These are phyloP conservation scores for Xiphorhynchus erythropygius DNA, from an alignment of 2,797 vertebrate genomes.

Conservation along the genomic window DNA sequence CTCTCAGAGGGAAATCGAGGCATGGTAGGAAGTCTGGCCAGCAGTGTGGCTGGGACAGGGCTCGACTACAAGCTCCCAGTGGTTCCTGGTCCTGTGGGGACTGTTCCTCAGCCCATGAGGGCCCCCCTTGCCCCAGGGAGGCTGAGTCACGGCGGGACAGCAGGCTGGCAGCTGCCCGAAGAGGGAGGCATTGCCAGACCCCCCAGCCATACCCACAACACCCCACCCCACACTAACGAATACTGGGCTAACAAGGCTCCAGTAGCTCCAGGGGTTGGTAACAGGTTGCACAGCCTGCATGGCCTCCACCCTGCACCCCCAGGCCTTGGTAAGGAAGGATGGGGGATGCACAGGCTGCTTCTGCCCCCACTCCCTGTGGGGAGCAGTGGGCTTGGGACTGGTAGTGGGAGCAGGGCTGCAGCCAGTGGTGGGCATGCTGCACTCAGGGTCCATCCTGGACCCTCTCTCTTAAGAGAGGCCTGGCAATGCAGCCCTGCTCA, in stretches of 20 bases:
- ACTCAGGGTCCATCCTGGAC: fast-evolving
- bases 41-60: not conserved
- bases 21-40: fast-evolving
- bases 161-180: not conserved
- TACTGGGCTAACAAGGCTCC: not conserved
- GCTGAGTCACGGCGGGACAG: not conserved
- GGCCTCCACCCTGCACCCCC: not conserved
- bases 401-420: not conserved
- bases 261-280: constrained; percentile 26
- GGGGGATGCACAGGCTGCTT: not conserved
- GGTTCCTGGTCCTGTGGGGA: not conserved
- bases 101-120: not conserved
- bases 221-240: not conserved
- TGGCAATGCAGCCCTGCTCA: not conserved
- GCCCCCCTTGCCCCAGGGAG: fast-evolving
- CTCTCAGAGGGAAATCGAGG: not conserved
- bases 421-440: fast-evolving
- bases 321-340: fast-evolving
- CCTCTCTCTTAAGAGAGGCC: not conserved
- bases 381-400: fast-evolving
- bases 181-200: not conserved
- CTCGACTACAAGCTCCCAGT: not conserved
- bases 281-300: constrained; percentile 50
- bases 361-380: fast-evolving
- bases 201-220: not conserved